phyloP scores from a whole-genome alignment of 2,113 vertebrate species.

The Antigone vipio region DNA sequence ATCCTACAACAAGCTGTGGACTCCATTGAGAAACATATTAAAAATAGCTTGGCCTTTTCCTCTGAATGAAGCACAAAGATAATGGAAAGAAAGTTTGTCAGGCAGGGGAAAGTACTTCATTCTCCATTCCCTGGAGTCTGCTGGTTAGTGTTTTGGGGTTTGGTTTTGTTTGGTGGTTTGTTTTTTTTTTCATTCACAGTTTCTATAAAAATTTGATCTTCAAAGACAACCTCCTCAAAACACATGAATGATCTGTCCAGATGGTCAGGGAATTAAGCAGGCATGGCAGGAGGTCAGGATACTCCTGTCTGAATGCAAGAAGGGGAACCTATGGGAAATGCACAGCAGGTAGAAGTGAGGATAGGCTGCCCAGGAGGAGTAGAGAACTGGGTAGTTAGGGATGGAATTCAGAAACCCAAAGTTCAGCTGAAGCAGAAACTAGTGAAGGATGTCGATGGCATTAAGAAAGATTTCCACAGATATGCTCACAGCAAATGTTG shows the following conservation, averaged over 20 bases:
- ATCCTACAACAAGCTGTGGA: neutral
- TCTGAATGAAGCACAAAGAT: neutral
- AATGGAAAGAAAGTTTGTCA: neutral
- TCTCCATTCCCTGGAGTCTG: neutral
- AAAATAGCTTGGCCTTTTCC: neutral
- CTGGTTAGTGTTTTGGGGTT: neutral
- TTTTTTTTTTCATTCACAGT: neutral
- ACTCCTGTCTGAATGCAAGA: neutral
- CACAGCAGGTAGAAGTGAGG: neutral
- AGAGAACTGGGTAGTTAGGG: neutral
- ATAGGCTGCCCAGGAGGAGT: neutral
- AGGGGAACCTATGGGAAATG: neutral
- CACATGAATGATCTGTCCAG: neutral
- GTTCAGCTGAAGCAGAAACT: neutral
- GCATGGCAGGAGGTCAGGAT: accelerated
- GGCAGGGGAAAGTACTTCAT: neutral
- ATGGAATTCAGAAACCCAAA: neutral
- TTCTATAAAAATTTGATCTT: neutral
- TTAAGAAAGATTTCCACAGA: neutral
- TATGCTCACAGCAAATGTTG: neutral
- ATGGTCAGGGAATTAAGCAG: neutral
- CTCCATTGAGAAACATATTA: neutral
- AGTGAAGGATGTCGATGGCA: neutral
- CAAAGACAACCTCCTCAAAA: neutral
- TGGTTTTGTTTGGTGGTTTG: neutral